Evolutionary conservation across 1,140 invertebrate species (phyloP), one percentile per base, ranked within the genome.

Genomic region (Lepidurus apus): DNA sequence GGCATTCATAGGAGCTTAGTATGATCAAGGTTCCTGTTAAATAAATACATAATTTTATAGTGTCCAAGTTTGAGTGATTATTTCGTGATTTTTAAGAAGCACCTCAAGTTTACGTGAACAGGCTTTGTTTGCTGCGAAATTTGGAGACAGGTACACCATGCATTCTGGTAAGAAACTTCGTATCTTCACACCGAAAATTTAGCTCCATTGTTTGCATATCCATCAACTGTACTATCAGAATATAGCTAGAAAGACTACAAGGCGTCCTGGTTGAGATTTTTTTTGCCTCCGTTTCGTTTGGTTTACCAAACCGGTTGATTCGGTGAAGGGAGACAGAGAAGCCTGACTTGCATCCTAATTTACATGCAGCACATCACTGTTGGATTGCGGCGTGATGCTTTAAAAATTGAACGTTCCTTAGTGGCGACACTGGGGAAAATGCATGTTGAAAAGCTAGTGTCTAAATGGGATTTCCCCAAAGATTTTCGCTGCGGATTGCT

Each of bases 231-330:
- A 34, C 34, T 34, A 34, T 34, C 4, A 34, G 34, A 34, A 34
- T 34, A 34, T 3, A 34, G 34, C 34, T 34, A 34, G 1, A 34
- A 34, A 34, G 34, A 34, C 34, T 11, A n/a, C n/a, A 17, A 65
- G 53, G 13, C 53, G 21, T 17, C 21, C 9, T n/a, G 13, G 53
- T 65, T 21, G 13, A 65, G 9, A 65, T 65, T 65, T 65, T 21
- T 65, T 7, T 65, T 17, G n/a, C 21, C 53, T 65, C 21, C n/a
- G 53, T 65, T 65, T 65, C 53, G 53, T n/a, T 65, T 65, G 53
- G 17, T 65, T 65, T n/a, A n/a, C n/a, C 53, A 65, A 65, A 65
- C 53, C 53, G 53, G 53, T 65, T 65, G 53, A 65, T 65, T 65
- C 21, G 53, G 53, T 65, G 53, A 65, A 65, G 53, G 53, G 17